Percentiles rank a stretch among this genome's conserved stretches.
Conservation (phyloP, 1,140 invertebrate species). For the Aethina tumida region DNA sequence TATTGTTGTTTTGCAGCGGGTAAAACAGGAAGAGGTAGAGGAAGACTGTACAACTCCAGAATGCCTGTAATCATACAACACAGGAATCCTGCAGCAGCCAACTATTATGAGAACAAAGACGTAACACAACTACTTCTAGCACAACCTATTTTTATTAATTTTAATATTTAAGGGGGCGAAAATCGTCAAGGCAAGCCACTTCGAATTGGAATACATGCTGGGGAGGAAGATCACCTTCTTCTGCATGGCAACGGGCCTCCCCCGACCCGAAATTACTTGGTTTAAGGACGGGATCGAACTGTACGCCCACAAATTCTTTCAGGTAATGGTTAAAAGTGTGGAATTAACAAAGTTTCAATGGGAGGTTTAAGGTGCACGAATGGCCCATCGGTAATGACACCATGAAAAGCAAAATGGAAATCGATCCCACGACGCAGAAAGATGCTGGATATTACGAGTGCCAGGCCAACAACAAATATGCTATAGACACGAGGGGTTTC, state of each 20-base stretch:
- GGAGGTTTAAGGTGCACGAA: constrained; percentile 63
- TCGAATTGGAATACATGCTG: constrained; percentile 84
- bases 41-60: constrained; percentile 40
- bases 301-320: constrained; percentile 76
- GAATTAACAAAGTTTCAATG: constrained; percentile 1
- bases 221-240: constrained; percentile 89
- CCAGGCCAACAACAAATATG: constrained; percentile 67
- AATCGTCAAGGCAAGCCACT: constrained; percentile 80
- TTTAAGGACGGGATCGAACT: constrained; percentile 87
- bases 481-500: constrained; percentile 60
- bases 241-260: constrained; percentile 63
- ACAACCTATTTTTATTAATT: not conserved
- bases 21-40: constrained; percentile 33
- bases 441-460: constrained; percentile 69
- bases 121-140: constrained; percentile 39
- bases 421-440: constrained; percentile 90
- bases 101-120: constrained; percentile 65
- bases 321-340: constrained; percentile 44
- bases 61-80: constrained; percentile 54
- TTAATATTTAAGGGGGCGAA: constrained; percentile 65
- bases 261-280: constrained; percentile 82
- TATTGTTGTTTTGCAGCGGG: no score
- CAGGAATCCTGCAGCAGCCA: constrained; percentile 50
- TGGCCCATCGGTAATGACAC: constrained; percentile 74
- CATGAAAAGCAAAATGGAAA: constrained; percentile 87